Evolutionary conservation across 2,797 vertebrate species (phyloP), one percentile per base, ranked within the genome.

Genomic region (Sebastes nivosus): DNA sequence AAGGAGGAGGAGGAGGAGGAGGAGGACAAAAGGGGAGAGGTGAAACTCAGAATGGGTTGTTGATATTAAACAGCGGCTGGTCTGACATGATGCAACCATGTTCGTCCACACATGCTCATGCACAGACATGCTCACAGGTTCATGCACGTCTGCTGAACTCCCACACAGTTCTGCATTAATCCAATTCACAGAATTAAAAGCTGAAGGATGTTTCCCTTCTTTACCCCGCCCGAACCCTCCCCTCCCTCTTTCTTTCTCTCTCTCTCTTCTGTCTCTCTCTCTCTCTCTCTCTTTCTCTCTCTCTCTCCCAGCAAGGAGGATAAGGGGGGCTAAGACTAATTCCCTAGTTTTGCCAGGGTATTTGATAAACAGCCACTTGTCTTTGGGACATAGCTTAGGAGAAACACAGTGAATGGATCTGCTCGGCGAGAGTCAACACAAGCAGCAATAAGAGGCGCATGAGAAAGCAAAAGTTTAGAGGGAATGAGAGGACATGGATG

Each of bases 321-420:
- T 89, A 90, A 88, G 84, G 83, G 77, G 78, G 78, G 54, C 72
- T 81, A 63, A 87, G 90, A 94, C 94, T 93, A 93, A 94, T 95
- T 92, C 84, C 81, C 79, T 72, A 77, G 83, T 91, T 92, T 90
- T 90, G 81, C 81, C 80, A 76, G 84, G 82, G 84, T 88, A 84
- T 92, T 91, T 94, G 91, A 94, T 92, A 91, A 93, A 92, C 89
- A 93, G 88, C 85, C 83, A 91, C 89, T 93, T 92, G 91, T 93
- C 93, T 93, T 89, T 85, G 83, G 90, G 90, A 89, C 89, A 80
- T 36, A 89, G 84, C 80, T 88, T 57, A 42, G 71, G 68, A 86
- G 80, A 85, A 92, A 90, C 63, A 71, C 74, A 72, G 60, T 81
- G 70, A 90, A 91, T 88, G 82, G 80, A 91, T 91, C 59, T 82